Evolutionary conservation across 2,888 invertebrate species (phyloP), one percentile per base, ranked within the genome.

Genomic region (Seira sanloemensis): DNA sequence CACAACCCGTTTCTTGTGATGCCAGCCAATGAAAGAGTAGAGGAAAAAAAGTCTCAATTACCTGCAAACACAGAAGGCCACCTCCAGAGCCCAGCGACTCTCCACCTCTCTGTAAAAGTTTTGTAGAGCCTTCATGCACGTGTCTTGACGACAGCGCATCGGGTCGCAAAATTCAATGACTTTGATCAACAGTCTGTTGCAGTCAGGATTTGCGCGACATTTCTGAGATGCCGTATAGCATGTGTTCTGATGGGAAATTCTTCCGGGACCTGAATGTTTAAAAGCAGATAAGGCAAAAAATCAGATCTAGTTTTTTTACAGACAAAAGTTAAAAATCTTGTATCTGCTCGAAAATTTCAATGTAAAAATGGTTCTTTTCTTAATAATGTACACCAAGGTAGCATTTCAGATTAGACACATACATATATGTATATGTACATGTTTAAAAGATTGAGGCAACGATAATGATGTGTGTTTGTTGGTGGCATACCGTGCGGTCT

Each of bases 31-130:
- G n/a, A n/a, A n/a, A n/a, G n/a, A n/a, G n/a, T 2, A 26, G 19
- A 46, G n/a, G 23, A 24, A 1, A 50, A 7, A 50, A 21, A 65
- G 1, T 21, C 4, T 18, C 1, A 94, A 95, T 94, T 92, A 97
- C 97, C 95, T 97, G 96, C 97, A 97, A 85, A 97, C 93, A 91
- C 97, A 97, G 92, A 97, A 97, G 89, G 97, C 97, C 90, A 97
- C 95, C 92, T 97, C 97, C 88, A 96, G 94, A 91, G 96, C 96
- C 94, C 96, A 95, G 89, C 94, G 94, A 88, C 95, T 94, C 79
- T 94, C 94, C 21, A 95, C 94, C 90, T 94, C 95, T 91, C 95
- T 94, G 92, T 97, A 97, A 92, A 97, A 97, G 78, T 94, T 94
- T 91, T 97, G 95, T 90, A 97, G 92, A 74, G 97, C 95, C 87